A percentile compares a stretch with the other conserved stretches of the same genome.
Evolutionary conservation across 2,888 invertebrate species (phyloP).

Genomic region (Dicyrtoma fusca): DNA sequence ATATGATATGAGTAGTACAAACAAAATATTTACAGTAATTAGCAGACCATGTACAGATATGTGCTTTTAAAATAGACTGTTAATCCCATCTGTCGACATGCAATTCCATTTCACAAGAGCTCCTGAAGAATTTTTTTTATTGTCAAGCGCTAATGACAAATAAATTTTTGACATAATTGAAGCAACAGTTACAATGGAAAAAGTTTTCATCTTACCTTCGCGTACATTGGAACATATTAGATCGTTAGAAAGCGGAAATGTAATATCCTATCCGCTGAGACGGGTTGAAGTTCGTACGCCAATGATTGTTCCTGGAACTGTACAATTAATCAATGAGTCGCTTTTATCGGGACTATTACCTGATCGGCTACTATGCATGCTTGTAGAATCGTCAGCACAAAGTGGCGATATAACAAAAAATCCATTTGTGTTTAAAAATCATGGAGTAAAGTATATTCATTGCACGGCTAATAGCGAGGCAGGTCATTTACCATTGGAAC

Average conservation of each 20-base stretch:
- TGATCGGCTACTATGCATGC: constrained; percentile 34
- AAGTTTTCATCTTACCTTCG: constrained; percentile 31
- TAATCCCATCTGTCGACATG: constrained; percentile 42
- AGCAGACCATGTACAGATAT: constrained; percentile 37
- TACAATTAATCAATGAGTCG: constrained; percentile 34
- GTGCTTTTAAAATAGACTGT: constrained; percentile 21
- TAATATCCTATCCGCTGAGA: constrained; percentile 30
- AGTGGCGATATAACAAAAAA: constrained; percentile 7
- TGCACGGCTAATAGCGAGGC: constrained; percentile 2
- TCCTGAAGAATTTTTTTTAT: constrained; percentile 34
- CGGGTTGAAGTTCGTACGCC: constrained; percentile 31
- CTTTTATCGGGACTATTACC: constrained; percentile 40
- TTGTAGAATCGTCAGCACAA: constrained; percentile 23
- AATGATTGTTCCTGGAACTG: constrained; percentile 32
- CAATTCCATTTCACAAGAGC: constrained; percentile 30
- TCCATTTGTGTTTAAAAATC: constrained; percentile 11
- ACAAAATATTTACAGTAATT: constrained; percentile 44
- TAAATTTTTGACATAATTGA: constrained; percentile 33
- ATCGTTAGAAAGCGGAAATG: constrained; percentile 26
- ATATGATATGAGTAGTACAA: constrained; percentile 2
- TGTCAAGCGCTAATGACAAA: not conserved
- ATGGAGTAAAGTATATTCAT: constrained; percentile 14
- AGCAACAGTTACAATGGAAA: constrained; percentile 27
- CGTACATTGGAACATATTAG: constrained; percentile 28
- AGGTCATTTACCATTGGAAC: not conserved